Evolutionary conservation across 1,140 invertebrate genomes (phyloP).

Genomic region (Ericerus pela): DNA sequence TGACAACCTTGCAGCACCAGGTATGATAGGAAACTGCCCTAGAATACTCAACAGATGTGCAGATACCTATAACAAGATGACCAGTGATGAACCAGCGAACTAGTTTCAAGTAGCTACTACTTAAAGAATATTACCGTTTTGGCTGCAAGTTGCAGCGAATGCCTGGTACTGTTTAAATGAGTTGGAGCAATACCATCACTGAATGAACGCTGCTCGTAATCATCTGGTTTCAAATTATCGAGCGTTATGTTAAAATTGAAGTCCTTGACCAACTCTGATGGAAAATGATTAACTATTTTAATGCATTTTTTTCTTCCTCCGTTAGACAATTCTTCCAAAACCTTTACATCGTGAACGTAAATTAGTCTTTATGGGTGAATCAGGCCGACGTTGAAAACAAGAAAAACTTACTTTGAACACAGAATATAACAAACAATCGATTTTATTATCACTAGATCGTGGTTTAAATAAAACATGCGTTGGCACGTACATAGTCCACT

Average conservation of each 20-base stretch:
- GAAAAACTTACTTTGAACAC: slow-evolving; percentile 40
- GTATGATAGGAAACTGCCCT: slow-evolving; percentile 77
- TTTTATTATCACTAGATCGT: slow-evolving; percentile 31
- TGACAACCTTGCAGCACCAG: slow-evolving; percentile 65
- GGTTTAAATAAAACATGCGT: slow-evolving; percentile 20
- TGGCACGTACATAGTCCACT: slow-evolving; percentile 76
- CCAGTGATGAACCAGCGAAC: background rate
- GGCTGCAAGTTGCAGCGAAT: slow-evolving; percentile 45
- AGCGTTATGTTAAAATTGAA: slow-evolving; percentile 53
- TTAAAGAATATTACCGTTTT: slow-evolving; percentile 36
- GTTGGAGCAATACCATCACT: slow-evolving; percentile 14
- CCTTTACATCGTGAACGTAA: slow-evolving; percentile 21
- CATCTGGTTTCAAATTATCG: slow-evolving; percentile 42
- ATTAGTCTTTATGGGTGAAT: slow-evolving; percentile 13
- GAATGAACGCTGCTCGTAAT: slow-evolving; percentile 13
- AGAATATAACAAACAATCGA: slow-evolving; percentile 39
- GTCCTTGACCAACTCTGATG: slow-evolving; percentile 35
- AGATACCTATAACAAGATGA: slow-evolving; percentile 34
- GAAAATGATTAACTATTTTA: slow-evolving; percentile 22
- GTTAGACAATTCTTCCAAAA: slow-evolving; percentile 27
- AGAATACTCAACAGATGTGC: slow-evolving; percentile 73
- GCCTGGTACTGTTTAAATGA: slow-evolving; percentile 22
- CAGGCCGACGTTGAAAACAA: background rate
- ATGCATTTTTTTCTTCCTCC: slow-evolving; percentile 18
- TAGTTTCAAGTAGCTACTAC: background rate